phyloP scores from a whole-genome alignment of 2,797 vertebrate species.

The Parauchenoglanis ngamensis region DNA sequence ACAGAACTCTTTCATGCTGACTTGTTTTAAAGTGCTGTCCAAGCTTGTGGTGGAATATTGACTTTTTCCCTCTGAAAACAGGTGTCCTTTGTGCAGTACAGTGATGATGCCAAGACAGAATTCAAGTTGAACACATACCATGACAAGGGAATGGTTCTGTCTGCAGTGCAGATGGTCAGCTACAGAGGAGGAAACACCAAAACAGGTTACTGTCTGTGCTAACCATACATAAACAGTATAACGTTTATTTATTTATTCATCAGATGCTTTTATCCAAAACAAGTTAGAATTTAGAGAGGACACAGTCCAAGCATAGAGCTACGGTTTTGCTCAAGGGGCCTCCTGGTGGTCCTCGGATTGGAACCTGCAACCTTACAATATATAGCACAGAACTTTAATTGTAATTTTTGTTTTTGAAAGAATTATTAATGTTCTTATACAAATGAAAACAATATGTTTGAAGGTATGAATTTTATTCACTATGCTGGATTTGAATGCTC shows the following conservation, averaged over 20 bases:
- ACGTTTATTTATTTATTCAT: neutral
- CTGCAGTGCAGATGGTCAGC: slow-evolving; percentile 87
- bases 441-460: neutral
- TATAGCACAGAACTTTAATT: neutral
- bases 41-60: slow-evolving; percentile 29
- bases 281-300: neutral
- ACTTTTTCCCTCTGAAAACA: slow-evolving; percentile 65
- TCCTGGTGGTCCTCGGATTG: neutral
- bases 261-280: neutral
- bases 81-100: slow-evolving; percentile 97
- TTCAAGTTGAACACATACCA: slow-evolving; percentile 95
- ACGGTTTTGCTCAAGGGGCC: neutral
- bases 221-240: neutral
- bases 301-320: neutral
- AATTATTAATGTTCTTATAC: neutral
- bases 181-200: slow-evolving; percentile 98
- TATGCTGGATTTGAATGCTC: neutral
- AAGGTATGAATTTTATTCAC: neutral
- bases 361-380: neutral
- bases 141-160: slow-evolving; percentile 86
- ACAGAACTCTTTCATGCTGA: neutral
- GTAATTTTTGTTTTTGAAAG: neutral
- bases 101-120: slow-evolving; percentile 95
- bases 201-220: slow-evolving; percentile 77
- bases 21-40: slow-evolving; percentile 16